Percentiles rank a stretch among this genome's conserved stretches.
Evolutionary conservation across 64 coral and sea anemone species (phyloP).

Genomic region (Porites australiensis): DNA sequence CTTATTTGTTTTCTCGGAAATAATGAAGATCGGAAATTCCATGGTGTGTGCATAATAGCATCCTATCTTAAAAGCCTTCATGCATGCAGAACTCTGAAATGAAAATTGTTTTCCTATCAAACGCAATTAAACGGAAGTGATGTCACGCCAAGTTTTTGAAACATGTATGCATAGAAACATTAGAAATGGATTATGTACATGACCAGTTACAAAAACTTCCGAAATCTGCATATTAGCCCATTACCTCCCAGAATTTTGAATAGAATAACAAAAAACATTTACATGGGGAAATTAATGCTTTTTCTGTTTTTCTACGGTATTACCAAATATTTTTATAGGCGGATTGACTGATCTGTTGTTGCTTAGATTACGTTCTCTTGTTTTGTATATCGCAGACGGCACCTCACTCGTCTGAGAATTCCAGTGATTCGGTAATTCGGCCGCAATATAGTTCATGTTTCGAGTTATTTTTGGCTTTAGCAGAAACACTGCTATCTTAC

Average conservation of each 20-base stretch:
- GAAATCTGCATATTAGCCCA: background rate
- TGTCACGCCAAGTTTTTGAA: conserved; percentile 18
- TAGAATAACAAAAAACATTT: background rate
- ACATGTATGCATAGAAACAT: background rate
- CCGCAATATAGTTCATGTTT: background rate
- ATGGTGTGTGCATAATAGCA: background rate
- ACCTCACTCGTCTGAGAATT: background rate
- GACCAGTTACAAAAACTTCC: background rate
- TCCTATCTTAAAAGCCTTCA: background rate
- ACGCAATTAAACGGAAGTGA: conserved; percentile 32
- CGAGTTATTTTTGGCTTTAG: background rate
- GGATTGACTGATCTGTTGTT: background rate
- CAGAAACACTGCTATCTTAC: background rate
- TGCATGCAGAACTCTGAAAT: background rate
- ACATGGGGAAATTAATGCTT: too few species aligned
- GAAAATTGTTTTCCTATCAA: background rate
- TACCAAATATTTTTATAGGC: too few species aligned
- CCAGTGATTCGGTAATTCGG: background rate
- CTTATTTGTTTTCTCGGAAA: conserved; percentile 1
- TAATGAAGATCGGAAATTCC: background rate
- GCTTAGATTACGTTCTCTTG: too few species aligned
- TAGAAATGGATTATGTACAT: background rate
- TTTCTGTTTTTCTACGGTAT: too few species aligned
- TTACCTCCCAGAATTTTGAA: background rate
- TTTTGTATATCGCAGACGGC: background rate